phyloP scores from a whole-genome alignment of 2,888 invertebrate species.

The Artemia sinica region DNA sequence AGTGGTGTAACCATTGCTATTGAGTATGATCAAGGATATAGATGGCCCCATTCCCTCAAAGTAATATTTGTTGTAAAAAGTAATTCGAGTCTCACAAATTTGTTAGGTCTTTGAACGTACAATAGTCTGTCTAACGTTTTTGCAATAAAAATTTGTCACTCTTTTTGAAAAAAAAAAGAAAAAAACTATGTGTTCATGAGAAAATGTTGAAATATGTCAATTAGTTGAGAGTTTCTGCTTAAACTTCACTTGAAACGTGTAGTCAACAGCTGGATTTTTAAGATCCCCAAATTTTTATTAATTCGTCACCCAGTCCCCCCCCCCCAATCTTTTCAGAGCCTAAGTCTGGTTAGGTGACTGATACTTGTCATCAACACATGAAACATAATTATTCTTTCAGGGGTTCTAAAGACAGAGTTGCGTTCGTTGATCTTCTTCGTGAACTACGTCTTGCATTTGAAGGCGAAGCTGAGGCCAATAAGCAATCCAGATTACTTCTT shows the following conservation, averaged over 20 bases:
- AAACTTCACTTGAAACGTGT: neutral
- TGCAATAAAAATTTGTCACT: too few species aligned
- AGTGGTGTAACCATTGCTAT: too few species aligned
- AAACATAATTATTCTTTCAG: constrained; percentile 32
- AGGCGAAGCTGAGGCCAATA: constrained; percentile 73
- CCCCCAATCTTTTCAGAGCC: neutral
- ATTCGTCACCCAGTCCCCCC: neutral
- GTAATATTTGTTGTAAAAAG: too few species aligned
- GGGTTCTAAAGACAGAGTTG: constrained; percentile 65
- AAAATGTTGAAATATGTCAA: too few species aligned
- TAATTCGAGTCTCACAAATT: too few species aligned
- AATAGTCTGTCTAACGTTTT: too few species aligned
- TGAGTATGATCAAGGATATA: too few species aligned
- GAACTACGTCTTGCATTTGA: constrained; percentile 80
- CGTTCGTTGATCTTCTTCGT: constrained; percentile 63
- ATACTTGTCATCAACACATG: neutral
- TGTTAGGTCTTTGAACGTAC: too few species aligned
- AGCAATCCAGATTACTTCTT: constrained; percentile 53
- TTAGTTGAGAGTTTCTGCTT: too few species aligned
- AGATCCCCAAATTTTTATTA: neutral
- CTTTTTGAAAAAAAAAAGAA: too few species aligned
- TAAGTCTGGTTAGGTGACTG: neutral
- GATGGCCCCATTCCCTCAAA: too few species aligned
- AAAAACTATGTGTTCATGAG: too few species aligned
- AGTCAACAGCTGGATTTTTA: neutral